A percentile compares a stretch with the other conserved stretches of the same genome.
These are phyloP conservation scores for Noctua comes DNA, from an alignment of 2,888 invertebrate species.

Conservation along the genomic window DNA sequence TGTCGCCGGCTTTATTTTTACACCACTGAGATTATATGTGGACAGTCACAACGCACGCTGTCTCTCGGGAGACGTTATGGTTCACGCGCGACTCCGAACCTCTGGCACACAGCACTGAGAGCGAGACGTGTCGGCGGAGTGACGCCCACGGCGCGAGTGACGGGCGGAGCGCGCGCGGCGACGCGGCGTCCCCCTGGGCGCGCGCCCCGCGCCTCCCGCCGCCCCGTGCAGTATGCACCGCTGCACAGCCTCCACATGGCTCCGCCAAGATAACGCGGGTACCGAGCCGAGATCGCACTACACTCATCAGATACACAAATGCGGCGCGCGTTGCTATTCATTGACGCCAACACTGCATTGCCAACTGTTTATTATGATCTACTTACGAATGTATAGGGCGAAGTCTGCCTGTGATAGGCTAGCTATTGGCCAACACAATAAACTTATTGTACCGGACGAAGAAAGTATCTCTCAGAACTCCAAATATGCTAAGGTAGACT, in stretches of 20 bases:
- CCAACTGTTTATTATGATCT: slow-evolving; percentile 80
- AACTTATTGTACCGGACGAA: slow-evolving; percentile 44
- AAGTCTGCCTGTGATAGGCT: slow-evolving; percentile 30
- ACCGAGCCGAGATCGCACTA: slow-evolving; percentile 74
- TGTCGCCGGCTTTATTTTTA: slow-evolving; percentile 90
- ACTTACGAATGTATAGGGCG: slow-evolving; percentile 54
- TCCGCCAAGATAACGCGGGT: slow-evolving; percentile 78
- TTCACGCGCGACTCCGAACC: slow-evolving; percentile 65
- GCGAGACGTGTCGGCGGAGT: slow-evolving; percentile 71
- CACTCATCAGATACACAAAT: slow-evolving; percentile 75
- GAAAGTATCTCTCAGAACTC: slow-evolving; percentile 42
- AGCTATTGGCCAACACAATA: slow-evolving; percentile 47
- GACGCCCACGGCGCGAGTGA: slow-evolving; percentile 82
- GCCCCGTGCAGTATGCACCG: slow-evolving; percentile 84
- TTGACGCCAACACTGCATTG: slow-evolving; percentile 83
- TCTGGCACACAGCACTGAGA: slow-evolving; percentile 64
- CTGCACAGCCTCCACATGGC: slow-evolving; percentile 87
- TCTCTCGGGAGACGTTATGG: slow-evolving; percentile 77
- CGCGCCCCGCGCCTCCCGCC: slow-evolving; percentile 66
- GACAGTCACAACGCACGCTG: slow-evolving; percentile 82
- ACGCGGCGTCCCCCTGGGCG: slow-evolving; percentile 70
- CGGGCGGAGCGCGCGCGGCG: slow-evolving; percentile 75
- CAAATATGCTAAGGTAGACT: slow-evolving; percentile 51
- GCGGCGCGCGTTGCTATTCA: slow-evolving; percentile 79
- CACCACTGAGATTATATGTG: slow-evolving; percentile 82